These are phyloP conservation scores for Pseudomugil gertrudae DNA, from an alignment of 2,797 vertebrate genomes.

Conservation along the genomic window DNA sequence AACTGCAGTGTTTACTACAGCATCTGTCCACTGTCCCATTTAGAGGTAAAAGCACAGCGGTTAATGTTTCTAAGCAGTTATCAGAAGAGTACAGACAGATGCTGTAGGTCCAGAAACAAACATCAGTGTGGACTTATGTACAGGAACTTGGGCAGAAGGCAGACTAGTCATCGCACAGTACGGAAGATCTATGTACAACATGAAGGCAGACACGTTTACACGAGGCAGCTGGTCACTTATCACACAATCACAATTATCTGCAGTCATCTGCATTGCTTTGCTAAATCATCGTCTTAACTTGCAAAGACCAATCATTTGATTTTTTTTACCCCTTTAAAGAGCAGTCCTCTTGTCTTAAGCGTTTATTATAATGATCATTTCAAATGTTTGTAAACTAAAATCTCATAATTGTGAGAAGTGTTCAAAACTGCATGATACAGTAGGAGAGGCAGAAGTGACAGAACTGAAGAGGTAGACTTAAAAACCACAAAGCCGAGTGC, in stretches of 20 bases:
- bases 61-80: conserved; percentile 45
- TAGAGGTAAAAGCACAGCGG: conserved; percentile 52
- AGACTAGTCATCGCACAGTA: conserved; percentile 53
- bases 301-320: neutral
- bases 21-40: conserved; percentile 9
- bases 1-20: conserved; percentile 3
- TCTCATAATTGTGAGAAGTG: neutral
- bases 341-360: too few species aligned
- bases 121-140: conserved; percentile 52
- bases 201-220: conserved; percentile 27
- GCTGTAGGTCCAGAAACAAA: conserved; percentile 66
- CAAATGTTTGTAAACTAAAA: neutral
- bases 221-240: conserved; percentile 1
- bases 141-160: conserved; percentile 63
- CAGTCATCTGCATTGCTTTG: neutral
- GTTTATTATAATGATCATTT: neutral
- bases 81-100: conserved; percentile 54
- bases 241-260: neutral
- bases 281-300: too few species aligned
- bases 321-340: neutral
- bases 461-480: conserved; percentile 69
- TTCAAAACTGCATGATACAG: neutral
- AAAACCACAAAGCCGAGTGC: neutral
- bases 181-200: conserved; percentile 45
- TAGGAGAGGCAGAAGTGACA: conserved; percentile 36